Evolutionary conservation across 2,113 vertebrate species (phyloP), one percentile per base, ranked within the genome.

Genomic region (Pungitius pungitius): DNA sequence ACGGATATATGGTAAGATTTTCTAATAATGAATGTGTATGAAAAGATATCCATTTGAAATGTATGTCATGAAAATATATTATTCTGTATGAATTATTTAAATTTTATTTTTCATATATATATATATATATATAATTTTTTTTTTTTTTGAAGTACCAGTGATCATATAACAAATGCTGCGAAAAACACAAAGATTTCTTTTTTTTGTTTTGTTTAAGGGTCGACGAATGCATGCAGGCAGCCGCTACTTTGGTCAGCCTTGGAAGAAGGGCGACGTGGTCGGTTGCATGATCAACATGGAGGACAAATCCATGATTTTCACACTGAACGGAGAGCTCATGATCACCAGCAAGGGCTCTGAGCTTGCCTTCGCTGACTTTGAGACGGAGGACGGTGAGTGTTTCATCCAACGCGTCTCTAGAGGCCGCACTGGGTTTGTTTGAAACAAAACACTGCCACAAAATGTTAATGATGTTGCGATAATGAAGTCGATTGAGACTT

Each of bases 261-360:
- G 97, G 97, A 96, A 95, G 75, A 91, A 93, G 43, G 97, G 97
- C 63, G 97, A 99, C 0, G 96, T 99, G 67, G 97, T 99, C n/a
- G 97, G 97, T 37, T 99, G 97, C 82, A 96, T 99, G 97, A 98
- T 99, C 90, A 97, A 98, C 81, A 93, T 99, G 93, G 96, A 97
- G 84, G 97, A 99, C 81, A 96, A 98, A 69, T 98, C 97, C 7
- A 98, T 99, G 92, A 96, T 99, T 81, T 99, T 99, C 92, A 99
- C 97, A n/a, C 89, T 99, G 77, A 99, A 99, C 54, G 97, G 97
- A 85, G 97, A 98, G 64, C 91, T 99, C 22, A 89, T 99, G 64
- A 99, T 99, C 89, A 98, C 97, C 77, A 95, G 78, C 92, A 97
- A 96, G 90, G 97, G 97, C 73, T 99, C 97, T 37, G 97, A 99